Evolutionary conservation across 2,888 invertebrate species (phyloP).

Genomic region (Drosophila vallismaia): DNA sequence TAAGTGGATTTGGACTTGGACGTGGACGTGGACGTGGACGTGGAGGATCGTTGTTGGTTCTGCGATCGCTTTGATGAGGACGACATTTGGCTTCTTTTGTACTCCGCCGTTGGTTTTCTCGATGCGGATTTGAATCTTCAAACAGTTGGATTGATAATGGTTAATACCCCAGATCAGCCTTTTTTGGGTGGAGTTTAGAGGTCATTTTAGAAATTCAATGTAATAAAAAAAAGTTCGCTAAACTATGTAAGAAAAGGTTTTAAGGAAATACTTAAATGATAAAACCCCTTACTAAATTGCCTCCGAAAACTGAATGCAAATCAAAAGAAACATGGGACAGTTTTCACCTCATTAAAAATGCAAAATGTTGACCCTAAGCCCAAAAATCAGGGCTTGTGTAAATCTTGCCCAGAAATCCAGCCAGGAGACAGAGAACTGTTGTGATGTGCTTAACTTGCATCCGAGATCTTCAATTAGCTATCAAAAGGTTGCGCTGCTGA

Average conservation of each 20-base stretch:
- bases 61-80: constrained; percentile 54
- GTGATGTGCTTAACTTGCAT: constrained; percentile 59
- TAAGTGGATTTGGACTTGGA: constrained; percentile 25
- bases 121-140: constrained; percentile 22
- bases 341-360: constrained; percentile 31
- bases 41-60: constrained; percentile 4
- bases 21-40: constrained; percentile 10
- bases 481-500: constrained; percentile 58
- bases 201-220: neutral
- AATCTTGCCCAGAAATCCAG: constrained; percentile 3
- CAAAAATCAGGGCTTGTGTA: constrained; percentile 18
- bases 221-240: too few relatives aligned
- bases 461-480: constrained; percentile 81
- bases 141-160: constrained; percentile 37
- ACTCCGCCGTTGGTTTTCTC: constrained; percentile 13
- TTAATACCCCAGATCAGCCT: constrained; percentile 24
- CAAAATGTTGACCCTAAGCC: constrained; percentile 23
- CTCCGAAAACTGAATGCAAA: neutral
- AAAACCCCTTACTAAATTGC: neutral
- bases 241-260: too few relatives aligned
- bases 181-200: constrained; percentile 6
- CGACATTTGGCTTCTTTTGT: constrained; percentile 54
- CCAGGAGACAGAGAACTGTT: constrained; percentile 17
- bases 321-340: neutral
- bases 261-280: neutral